Base-by-base conservation (phyloP, 2,797 vertebrate genomes). In the Gallinago stenura region DNA sequence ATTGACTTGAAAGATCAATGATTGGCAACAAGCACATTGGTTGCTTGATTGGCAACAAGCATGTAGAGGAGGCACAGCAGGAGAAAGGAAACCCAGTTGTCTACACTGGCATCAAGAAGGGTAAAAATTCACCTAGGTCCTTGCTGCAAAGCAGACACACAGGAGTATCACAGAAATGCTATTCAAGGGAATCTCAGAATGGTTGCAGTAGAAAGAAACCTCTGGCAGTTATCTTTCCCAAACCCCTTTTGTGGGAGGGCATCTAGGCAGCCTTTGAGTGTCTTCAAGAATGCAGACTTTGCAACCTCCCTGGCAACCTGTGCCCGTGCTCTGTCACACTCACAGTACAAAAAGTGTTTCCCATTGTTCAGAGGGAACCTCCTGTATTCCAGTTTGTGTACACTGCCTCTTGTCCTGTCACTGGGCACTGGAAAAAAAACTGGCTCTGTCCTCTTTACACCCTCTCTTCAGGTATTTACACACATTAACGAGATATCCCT, bases 361-460 rank as follows among this genome's bases (percentile, higher is more conserved):
- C 17, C 51, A 10, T 35, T 8, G 10, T 8, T 81, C 13, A 58
- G 30, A 83, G 11, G 10, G 35, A 78, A 35, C 7, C 25, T 71
- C 22, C 8, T 0, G 0, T 20, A 21, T 33, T 65, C 39, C 30
- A 53, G 17, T 54, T 57, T 19, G 1, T 30, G 43, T 14, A 5
- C 25, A 19, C 0, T 41, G 46, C 46, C 48, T 83, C 46, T 15
- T 19, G n/a, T 24, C 30, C 43, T 7, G 14, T 16, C 7, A 12
- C 30, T 51, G 5, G 61, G 9, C 39, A 51, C 26, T 14, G 18
- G 7, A n/a, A 69, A 82, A 69, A 19, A 80, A 12, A 13, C 21
- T 25, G 10, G 3, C 15, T 58, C 58, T 54, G 31, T 15, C 24
- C n/a, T 12, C 26, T 68, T 56, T 7, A 41, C 1, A 82, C 2